These are phyloP conservation scores for Pristionchus arcanus DNA, from an alignment of 2,888 invertebrate species.

Conservation along the genomic window DNA sequence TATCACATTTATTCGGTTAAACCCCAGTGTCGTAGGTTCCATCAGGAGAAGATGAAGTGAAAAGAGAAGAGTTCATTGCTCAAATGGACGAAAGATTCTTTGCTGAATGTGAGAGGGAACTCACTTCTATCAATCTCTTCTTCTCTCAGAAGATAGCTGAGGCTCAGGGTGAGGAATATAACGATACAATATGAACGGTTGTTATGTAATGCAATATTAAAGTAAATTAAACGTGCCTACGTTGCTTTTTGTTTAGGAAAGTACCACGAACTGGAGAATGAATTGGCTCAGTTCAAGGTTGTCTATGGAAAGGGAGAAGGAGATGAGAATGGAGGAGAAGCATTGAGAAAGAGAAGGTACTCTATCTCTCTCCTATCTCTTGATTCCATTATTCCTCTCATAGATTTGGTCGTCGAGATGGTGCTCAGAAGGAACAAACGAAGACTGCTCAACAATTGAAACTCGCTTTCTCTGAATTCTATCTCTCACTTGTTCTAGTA, in stretches of 20 bases:
- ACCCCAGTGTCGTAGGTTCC: slow-evolving; percentile 65
- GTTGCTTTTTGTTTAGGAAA: slow-evolving; percentile 65
- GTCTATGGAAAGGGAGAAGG: slow-evolving; percentile 59
- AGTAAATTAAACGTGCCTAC: neutral
- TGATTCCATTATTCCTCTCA: neutral
- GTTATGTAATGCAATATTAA: neutral
- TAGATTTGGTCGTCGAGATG: slow-evolving; percentile 53
- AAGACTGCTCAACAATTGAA: slow-evolving; percentile 94
- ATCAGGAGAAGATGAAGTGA: slow-evolving; percentile 83
- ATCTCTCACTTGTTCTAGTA: slow-evolving; percentile 93
- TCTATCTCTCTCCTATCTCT: neutral
- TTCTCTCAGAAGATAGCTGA: slow-evolving; percentile 93
- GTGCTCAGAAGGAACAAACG: slow-evolving; percentile 79
- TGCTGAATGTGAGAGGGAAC: slow-evolving; percentile 92
- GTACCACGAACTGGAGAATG: slow-evolving; percentile 77
- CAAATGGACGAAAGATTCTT: slow-evolving; percentile 97
- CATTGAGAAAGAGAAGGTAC: slow-evolving; percentile 64
- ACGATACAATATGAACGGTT: neutral
- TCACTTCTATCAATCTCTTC: slow-evolving; percentile 97
- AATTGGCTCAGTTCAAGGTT: slow-evolving; percentile 62
- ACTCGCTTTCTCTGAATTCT: slow-evolving; percentile 98
- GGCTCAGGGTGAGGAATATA: slow-evolving; percentile 84
- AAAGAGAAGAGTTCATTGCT: slow-evolving; percentile 75
- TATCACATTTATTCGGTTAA: neutral
- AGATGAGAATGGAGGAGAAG: slow-evolving; percentile 62